Percentiles rank a stretch among this genome's conserved stretches.
Evolutionary conservation across 2,113 vertebrate species (phyloP).

Genomic region (Mesembrinibis cayennensis): DNA sequence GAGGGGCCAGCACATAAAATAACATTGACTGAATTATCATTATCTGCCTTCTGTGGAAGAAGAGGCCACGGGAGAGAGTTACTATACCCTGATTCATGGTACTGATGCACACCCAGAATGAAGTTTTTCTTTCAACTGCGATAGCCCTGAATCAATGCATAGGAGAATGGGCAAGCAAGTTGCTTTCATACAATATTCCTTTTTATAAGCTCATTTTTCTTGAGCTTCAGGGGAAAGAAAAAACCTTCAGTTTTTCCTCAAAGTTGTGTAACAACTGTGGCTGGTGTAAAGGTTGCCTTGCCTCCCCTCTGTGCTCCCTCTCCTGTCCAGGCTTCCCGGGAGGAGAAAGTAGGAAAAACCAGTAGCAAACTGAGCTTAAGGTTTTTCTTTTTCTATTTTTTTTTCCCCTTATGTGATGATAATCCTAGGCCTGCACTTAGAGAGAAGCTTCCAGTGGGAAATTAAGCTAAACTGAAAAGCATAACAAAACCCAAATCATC

Average conservation of each 20-base stretch:
- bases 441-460: slow-evolving; percentile 58
- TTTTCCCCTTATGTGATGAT: background rate
- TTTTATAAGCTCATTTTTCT: slow-evolving; percentile 25
- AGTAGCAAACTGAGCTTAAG: background rate
- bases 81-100: background rate
- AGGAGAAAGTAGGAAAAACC: background rate
- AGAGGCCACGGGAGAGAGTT: background rate
- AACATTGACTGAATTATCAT: background rate
- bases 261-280: background rate
- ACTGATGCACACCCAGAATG: background rate
- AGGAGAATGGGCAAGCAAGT: background rate
- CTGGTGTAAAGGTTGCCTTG: background rate
- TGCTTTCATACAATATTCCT: slow-evolving; percentile 45
- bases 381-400: background rate
- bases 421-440: slow-evolving; percentile 25
- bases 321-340: background rate
- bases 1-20: background rate
- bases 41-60: background rate
- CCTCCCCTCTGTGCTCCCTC: background rate
- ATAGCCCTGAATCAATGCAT: background rate
- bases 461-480: slow-evolving; percentile 64
- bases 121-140: background rate
- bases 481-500: slow-evolving; percentile 50
- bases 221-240: slow-evolving; percentile 19
- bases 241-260: background rate